phyloP scores from a whole-genome alignment of 2,888 invertebrate genomes.

The Morinoia aosen region DNA sequence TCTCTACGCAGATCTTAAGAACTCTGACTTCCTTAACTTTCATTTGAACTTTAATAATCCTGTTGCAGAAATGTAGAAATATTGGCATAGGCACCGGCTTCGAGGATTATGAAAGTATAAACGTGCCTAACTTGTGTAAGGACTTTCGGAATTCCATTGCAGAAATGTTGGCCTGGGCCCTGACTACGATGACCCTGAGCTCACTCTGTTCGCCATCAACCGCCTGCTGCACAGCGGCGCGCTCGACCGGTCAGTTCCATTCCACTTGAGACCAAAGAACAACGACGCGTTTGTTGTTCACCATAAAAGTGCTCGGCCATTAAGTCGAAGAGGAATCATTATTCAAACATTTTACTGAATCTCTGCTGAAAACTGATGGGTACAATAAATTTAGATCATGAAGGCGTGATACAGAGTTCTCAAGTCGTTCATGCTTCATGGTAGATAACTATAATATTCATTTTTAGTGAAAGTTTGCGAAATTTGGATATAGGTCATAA shows the following conservation, averaged over 20 bases:
- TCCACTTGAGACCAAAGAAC: not conserved
- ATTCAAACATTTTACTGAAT: not conserved
- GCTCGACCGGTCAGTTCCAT: slow-evolving; percentile 18
- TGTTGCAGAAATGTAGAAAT: not conserved
- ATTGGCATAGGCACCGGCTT: not conserved
- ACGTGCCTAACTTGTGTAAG: not conserved
- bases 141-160: not conserved
- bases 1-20: not conserved
- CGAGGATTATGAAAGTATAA: not conserved
- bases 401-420: too few species aligned
- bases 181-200: slow-evolving; percentile 47
- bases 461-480: too few species aligned
- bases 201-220: slow-evolving; percentile 23
- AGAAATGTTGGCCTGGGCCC: slow-evolving; percentile 20
- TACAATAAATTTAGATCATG: not conserved
- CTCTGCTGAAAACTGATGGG: not conserved
- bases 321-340: not conserved
- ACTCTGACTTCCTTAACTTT: not conserved
- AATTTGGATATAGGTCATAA: too few species aligned
- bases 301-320: not conserved
- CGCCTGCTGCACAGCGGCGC: slow-evolving; percentile 26
- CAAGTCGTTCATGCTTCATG: too few species aligned
- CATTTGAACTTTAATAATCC: not conserved
- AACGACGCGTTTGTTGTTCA: too few species aligned
- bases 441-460: too few species aligned